Percentiles rank a stretch among this genome's conserved stretches.
Conservation (phyloP, 2,888 invertebrate genomes). For the Ditula angustiorana region DNA sequence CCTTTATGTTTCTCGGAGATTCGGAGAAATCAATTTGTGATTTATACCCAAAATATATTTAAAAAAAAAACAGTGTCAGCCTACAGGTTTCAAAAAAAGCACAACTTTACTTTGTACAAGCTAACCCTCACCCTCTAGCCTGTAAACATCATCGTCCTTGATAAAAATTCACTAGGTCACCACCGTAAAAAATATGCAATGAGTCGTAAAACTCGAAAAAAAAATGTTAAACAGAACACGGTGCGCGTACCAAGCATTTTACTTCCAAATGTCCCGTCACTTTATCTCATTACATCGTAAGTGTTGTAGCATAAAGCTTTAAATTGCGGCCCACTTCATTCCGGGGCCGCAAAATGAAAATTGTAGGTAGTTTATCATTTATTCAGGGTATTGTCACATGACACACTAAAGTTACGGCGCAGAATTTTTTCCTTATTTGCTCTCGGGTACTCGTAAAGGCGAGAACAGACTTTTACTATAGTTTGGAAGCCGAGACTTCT, state of each 20-base stretch:
- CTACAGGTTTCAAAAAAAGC: neutral
- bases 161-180: conserved; percentile 24
- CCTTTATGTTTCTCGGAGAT: no score
- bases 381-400: conserved; percentile 35
- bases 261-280: neutral
- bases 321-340: conserved; percentile 26
- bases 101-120: neutral
- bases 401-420: conserved; percentile 19
- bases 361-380: conserved; percentile 30
- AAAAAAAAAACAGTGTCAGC: neutral
- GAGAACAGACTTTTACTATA: neutral
- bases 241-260: conserved; percentile 1
- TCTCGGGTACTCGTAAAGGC: neutral
- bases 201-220: conserved; percentile 14
- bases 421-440: conserved; percentile 30
- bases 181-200: conserved; percentile 30
- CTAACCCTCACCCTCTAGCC: neutral
- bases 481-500: no score
- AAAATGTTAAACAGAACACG: conserved; percentile 21
- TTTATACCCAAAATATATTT: no score
- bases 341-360: conserved; percentile 27
- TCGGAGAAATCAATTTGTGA: no score
- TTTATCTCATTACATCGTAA: neutral
- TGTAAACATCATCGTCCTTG: conserved; percentile 33
- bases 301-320: conserved; percentile 14